A percentile compares a stretch with the other conserved stretches of the same genome.
phyloP scores from a whole-genome alignment of 2,888 invertebrate genomes.

The Sialis lutaria region DNA sequence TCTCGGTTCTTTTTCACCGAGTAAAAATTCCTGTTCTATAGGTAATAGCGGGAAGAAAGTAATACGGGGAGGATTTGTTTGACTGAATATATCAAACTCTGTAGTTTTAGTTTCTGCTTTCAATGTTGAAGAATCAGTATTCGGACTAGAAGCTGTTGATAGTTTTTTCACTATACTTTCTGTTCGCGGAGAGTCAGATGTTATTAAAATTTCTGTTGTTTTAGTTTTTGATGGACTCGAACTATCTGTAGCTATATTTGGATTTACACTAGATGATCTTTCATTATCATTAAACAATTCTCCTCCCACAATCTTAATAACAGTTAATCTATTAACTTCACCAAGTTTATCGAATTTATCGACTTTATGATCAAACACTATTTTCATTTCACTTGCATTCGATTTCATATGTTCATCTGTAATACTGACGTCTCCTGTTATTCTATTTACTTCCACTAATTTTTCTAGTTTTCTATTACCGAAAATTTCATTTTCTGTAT shows the following conservation, averaged over 20 bases:
- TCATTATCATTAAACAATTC: conserved; percentile 19
- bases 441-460: conserved; percentile 48
- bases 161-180: conserved; percentile 11
- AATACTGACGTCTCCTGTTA: conserved; percentile 43
- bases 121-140: neutral
- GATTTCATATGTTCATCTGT: conserved; percentile 40
- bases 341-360: conserved; percentile 48
- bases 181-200: neutral
- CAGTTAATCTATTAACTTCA: conserved; percentile 48
- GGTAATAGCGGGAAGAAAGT: neutral
- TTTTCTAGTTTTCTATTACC: conserved; percentile 30
- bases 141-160: conserved; percentile 2
- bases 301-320: conserved; percentile 48
- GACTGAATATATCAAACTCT: neutral
- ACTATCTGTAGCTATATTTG: conserved; percentile 24
- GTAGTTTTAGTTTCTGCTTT: neutral
- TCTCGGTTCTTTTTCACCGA: conserved; percentile 14
- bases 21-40: neutral
- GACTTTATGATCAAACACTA: conserved; percentile 36
- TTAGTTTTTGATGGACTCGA: neutral
- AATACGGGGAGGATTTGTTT: neutral
- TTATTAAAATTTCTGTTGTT: neutral
- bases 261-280: conserved; percentile 26
- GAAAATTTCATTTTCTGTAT: conserved; percentile 19
- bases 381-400: conserved; percentile 35